Base-by-base conservation (phyloP, 1,140 invertebrate species). In the Notospermus geniculatus region DNA sequence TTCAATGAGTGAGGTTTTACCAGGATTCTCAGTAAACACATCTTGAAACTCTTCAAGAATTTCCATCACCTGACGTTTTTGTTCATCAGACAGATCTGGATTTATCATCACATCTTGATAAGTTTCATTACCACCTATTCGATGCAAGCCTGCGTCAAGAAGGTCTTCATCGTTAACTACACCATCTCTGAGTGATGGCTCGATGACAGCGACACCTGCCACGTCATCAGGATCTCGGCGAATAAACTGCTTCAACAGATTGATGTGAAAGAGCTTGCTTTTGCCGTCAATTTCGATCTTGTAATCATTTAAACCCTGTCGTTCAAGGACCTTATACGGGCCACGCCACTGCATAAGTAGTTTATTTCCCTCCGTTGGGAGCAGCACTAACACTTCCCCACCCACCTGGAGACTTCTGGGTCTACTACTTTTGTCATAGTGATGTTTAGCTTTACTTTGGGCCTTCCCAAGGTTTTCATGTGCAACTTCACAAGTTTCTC, bases 401-500 rank as follows among this genome's bases (percentile, higher is more conserved):
- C 62, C 59, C 7, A 54, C 25, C 23, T 70, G 60, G 32, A 70
- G 53, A 13, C 30, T n/a, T n/a, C n/a, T n/a, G n/a, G n/a, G n/a
- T n/a, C n/a, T n/a, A n/a, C n/a, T n/a, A n/a, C n/a, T n/a, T n/a
- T n/a, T n/a, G n/a, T n/a, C n/a, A n/a, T n/a, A n/a, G n/a, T n/a
- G n/a, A n/a, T n/a, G n/a, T n/a, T 60, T 62, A 46, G 66, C 52
- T 29, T 41, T 61, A 23, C n/a, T 32, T 32, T 50, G 22, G n/a
- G 70, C 62, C 23, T 36, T 23, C 22, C 57, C 30, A 0, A 71
- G 52, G 22, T 64, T 52, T 43, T 68, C 43, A 2, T 27, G 29
- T 23, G 67, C 71, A 22, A 71, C 13, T 15, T 65, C 32, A 22
- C 56, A 59, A 23, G 65, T 67, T 0, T 62, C 41, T 59, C 71